A percentile compares a stretch with the other conserved stretches of the same genome.
These are phyloP conservation scores for Oncopeltus fasciatus DNA, from an alignment of 1,140 invertebrate genomes.

Conservation along the genomic window DNA sequence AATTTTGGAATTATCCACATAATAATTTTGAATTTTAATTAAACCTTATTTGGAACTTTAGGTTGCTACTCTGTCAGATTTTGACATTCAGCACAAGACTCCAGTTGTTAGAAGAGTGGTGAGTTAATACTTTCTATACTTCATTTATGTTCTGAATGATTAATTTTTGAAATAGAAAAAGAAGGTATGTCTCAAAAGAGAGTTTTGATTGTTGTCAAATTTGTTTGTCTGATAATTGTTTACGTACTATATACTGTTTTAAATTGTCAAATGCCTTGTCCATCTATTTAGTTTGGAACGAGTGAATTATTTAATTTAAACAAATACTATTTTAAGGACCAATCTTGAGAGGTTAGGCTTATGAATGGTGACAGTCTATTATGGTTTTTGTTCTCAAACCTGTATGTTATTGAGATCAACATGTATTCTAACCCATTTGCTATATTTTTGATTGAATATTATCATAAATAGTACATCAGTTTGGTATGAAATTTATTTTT, in stretches of 20 bases:
- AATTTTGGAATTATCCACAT: background rate
- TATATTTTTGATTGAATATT: too few relatives aligned
- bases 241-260: background rate
- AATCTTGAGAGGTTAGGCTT: too few relatives aligned
- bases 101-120: conserved; percentile 20
- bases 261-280: background rate
- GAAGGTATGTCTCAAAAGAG: background rate
- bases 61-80: conserved; percentile 17
- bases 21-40: background rate
- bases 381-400: too few relatives aligned
- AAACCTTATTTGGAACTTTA: background rate
- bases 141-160: background rate
- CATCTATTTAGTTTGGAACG: too few relatives aligned
- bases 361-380: too few relatives aligned
- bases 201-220: background rate
- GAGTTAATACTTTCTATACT: conserved; percentile 1
- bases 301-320: too few relatives aligned
- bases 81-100: conserved; percentile 23
- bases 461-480: too few relatives aligned
- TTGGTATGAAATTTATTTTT: too few relatives aligned
- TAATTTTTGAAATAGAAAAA: background rate
- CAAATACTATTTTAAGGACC: too few relatives aligned
- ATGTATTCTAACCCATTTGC: too few relatives aligned
- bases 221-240: background rate
- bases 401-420: too few relatives aligned